Evolutionary conservation across 2,797 vertebrate species (phyloP), one percentile per base, ranked within the genome.

Genomic region (Rhodeus uyekii): DNA sequence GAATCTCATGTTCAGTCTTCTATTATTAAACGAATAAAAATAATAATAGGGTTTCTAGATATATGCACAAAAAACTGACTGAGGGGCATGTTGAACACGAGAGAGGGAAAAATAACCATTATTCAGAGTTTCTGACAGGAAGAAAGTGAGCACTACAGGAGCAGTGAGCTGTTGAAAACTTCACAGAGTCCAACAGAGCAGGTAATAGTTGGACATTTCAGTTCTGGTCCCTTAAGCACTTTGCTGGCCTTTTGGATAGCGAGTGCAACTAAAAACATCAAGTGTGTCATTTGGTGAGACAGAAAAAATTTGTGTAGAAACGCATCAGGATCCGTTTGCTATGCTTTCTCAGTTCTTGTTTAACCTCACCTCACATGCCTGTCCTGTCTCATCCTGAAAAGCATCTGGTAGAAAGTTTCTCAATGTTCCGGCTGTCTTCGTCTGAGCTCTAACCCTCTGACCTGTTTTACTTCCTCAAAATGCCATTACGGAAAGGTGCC

Each of bases 381-480:
- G 79, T 78, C 58, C 53, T 6, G 38, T 76, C 64, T 80, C 72
- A 76, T 86, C 13, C 16, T n/a, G 32, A 55, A 74, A 84, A 36
- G 74, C 71, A 61, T 61, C 78, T 84, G 22, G 24, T 44, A 36
- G 75, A 84, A 81, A 81, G 61, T 61, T 82, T 64, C 75, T 53
- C 67, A 55, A 53, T 61, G 63, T 84, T 71, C 76, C 68, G 39
- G 50, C 78, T 81, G 78, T 76, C 74, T 83, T 81, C 82, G 9
- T 53, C 60, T 68, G 60, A 46, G 46, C 61, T 82, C 32, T 75
- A 63, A 79, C 58, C 72, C 36, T 58, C 67, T 58, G 58, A 39
- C 69, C 76, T 53, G 44, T 76, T 77, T 84, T 76, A 81, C 84
- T 84, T 84, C 71, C 46, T 68, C 12, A n/a, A 71, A 80, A 76